Conservation (phyloP, 2,113 vertebrate species). For the Atlantisia rogersi region DNA sequence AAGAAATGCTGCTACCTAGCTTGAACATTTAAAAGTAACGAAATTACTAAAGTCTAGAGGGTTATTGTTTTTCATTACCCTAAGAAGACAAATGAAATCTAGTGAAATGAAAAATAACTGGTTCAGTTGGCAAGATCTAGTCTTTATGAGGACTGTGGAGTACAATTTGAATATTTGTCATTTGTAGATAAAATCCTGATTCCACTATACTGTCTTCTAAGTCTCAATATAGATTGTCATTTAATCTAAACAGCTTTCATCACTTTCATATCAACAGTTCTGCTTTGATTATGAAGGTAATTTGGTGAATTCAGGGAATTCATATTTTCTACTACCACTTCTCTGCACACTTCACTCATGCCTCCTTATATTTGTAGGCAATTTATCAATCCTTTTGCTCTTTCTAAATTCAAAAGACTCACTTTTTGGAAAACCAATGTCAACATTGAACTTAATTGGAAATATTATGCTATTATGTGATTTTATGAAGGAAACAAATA, state of each 20-base stretch:
- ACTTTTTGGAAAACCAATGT: not conserved
- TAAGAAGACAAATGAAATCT: not conserved
- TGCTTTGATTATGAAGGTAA: not conserved
- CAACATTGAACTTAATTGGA: not conserved
- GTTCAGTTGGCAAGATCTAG: not conserved
- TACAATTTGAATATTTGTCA: not conserved
- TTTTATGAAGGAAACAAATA: not conserved
- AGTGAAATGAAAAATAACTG: accelerated
- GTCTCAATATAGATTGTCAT: not conserved
- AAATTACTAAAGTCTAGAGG: not conserved
- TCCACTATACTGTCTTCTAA: not conserved
- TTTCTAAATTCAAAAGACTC: not conserved
- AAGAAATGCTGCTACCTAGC: not conserved
- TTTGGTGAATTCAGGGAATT: not conserved
- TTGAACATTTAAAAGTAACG: not conserved
- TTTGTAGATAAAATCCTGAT: not conserved
- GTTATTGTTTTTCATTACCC: not conserved
- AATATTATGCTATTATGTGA: not conserved
- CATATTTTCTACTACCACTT: not conserved
- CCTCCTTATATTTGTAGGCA: not conserved
- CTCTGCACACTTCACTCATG: not conserved
- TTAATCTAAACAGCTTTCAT: not conserved
- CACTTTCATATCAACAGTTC: accelerated
- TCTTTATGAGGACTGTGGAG: not conserved
- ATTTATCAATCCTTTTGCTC: not conserved